phyloP scores from a whole-genome alignment of 2,888 invertebrate genomes.

The Apamea sordens region DNA sequence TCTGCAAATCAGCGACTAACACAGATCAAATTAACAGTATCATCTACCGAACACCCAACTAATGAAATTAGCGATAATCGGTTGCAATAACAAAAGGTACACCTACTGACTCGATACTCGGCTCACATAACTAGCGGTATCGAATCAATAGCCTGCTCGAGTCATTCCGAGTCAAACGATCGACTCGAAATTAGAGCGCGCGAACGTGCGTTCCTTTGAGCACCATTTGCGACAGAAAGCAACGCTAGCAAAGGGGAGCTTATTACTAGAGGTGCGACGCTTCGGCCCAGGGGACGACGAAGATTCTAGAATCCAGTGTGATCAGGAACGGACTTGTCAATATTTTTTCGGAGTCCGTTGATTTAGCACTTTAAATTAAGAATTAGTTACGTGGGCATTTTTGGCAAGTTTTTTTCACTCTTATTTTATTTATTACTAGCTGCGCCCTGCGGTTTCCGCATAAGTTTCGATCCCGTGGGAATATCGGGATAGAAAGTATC shows the following conservation, averaged over 20 bases:
- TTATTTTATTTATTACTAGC: not conserved
- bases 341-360: not conserved
- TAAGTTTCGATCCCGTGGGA: no score
- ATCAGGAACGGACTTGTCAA: not conserved
- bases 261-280: constrained; percentile 66
- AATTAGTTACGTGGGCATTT: not conserved
- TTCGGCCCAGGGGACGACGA: constrained; percentile 47
- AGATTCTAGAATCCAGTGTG: constrained; percentile 14
- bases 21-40: not conserved
- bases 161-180: constrained; percentile 71
- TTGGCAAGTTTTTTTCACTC: not conserved
- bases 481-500: no score
- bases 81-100: constrained; percentile 50
- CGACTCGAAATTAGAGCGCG: constrained; percentile 84
- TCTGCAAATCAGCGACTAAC: constrained; percentile 5
- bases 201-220: constrained; percentile 86
- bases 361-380: not conserved
- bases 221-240: constrained; percentile 81
- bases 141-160: constrained; percentile 70
- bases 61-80: constrained; percentile 37
- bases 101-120: constrained; percentile 36
- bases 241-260: constrained; percentile 82
- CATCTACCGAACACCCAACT: constrained; percentile 16
- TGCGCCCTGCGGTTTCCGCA: no score
- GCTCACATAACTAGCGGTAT: constrained; percentile 67